A percentile compares a stretch with the other conserved stretches of the same genome.
These are phyloP conservation scores for Acipenser transmontanus DNA, from an alignment of 2,797 vertebrate genomes.

Conservation along the genomic window DNA sequence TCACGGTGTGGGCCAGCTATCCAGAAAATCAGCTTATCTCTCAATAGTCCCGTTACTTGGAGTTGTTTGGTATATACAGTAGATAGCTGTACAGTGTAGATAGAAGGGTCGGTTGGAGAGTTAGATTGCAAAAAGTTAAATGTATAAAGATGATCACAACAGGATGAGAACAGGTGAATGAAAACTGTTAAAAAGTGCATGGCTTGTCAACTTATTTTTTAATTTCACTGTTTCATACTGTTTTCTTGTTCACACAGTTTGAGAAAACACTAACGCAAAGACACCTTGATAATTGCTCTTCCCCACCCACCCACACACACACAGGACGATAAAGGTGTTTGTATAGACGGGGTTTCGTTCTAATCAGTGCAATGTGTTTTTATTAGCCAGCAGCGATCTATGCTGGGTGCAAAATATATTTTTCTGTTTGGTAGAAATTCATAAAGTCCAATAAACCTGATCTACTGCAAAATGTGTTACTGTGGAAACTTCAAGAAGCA, in stretches of 20 bases:
- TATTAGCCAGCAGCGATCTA: neutral
- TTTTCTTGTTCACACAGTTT: constrained; percentile 11
- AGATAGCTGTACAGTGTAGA: no score
- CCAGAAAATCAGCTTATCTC: no score
- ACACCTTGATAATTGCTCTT: constrained; percentile 11
- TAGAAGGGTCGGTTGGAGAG: no score
- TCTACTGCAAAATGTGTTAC: no score
- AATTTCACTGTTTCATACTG: constrained; percentile 9
- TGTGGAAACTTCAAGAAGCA: no score
- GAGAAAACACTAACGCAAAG: constrained; percentile 12
- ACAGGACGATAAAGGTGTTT: constrained; percentile 1
- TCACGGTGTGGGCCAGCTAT: no score
- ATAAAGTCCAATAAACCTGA: no score
- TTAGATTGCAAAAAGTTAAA: no score
- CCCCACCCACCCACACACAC: no score
- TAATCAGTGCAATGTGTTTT: neutral
- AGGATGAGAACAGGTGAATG: neutral
- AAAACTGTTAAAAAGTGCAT: constrained; percentile 4
- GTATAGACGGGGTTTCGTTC: constrained; percentile 3
- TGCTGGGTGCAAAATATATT: constrained; percentile 6
- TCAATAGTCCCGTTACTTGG: no score
- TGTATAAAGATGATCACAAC: no score
- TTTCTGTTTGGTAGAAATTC: neutral
- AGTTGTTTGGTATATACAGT: no score
- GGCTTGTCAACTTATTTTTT: neutral